Evolutionary conservation across 2,797 vertebrate species (phyloP), one percentile per base, ranked within the genome.

Genomic region (Nannoperca australis): DNA sequence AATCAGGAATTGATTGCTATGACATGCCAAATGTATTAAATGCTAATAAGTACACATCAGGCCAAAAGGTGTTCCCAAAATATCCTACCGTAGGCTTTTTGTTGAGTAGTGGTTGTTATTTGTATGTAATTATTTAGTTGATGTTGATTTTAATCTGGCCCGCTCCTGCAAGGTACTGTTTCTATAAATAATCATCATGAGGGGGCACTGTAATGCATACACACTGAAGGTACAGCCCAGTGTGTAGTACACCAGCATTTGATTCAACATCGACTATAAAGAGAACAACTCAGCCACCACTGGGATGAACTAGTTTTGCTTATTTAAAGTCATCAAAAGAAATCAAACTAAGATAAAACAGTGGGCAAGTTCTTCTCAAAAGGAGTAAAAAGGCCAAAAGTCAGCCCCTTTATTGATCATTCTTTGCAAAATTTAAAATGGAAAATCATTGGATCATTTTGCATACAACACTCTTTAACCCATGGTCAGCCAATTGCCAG

Each of bases 1-100:
- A 22, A 61, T 62, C 2, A 56, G 20, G 55, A 73, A 58, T 38
- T 74, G 20, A 75, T 4, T 68, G 38, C 65, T 76, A 77, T 73
- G 34, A 58, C 32, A 75, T 56, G 50, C 24, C 24, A 27, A 27
- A 27, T 27, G 24, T 27, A 27, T 27, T 27, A 27, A 27, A 27
- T 27, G 42, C 32, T 76, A 40, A 50, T 59, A 50, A 70, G 22
- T 73, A 42, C 38, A 82, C 15, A 77, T 67, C 36, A 50, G 27
- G 30, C 17, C 60, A 20, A 74, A n/a, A 63, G 40, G 22, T 50
- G 24, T 47, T 42, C 17, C 22, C 30, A 64, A 18, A 62, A 63
- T 18, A 42, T 60, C 3, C 12, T 59, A 17, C 14, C 14, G 17
- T 10, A 10, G 45, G 14, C 22, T 22, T 59, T 32, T 10, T 17